Evolutionary conservation across 2,888 invertebrate genomes (phyloP).

Genomic region (Invenusta paracnida): DNA sequence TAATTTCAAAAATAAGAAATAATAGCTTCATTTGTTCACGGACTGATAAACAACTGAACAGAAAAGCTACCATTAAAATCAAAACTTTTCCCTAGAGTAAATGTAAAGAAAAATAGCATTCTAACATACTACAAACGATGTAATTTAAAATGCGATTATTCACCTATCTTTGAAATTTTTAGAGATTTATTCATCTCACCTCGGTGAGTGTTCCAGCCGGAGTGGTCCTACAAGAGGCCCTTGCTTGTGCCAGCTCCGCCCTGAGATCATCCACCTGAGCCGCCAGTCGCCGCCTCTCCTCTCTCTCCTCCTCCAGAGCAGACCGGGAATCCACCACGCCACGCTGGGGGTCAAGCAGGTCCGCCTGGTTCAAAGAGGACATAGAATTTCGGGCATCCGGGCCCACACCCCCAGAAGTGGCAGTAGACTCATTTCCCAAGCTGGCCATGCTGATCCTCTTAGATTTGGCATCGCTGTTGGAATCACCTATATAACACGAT

Average conservation of each 20-base stretch:
- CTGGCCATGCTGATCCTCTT: slow-evolving; percentile 3
- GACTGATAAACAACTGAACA: too few relatives aligned
- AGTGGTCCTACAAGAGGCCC: not conserved
- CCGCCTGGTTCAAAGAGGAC: slow-evolving; percentile 22
- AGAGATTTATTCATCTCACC: too few relatives aligned
- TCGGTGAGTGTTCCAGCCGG: not conserved
- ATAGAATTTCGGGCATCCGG: not conserved
- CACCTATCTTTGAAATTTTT: too few relatives aligned
- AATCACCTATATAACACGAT: too few relatives aligned
- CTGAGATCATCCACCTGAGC: not conserved
- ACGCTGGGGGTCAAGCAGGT: not conserved
- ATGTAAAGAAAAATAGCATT: too few relatives aligned
- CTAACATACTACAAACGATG: too few relatives aligned
- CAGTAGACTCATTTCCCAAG: not conserved
- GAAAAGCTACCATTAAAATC: too few relatives aligned
- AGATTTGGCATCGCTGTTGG: not conserved
- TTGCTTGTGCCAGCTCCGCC: not conserved
- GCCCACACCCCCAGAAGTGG: not conserved
- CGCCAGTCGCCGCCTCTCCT: not conserved
- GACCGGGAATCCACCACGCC: not conserved
- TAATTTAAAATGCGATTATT: too few relatives aligned
- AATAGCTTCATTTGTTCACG: too few relatives aligned
- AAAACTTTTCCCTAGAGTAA: too few relatives aligned
- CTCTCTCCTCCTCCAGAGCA: slow-evolving; percentile 7
- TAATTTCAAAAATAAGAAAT: too few relatives aligned